Conservation (phyloP, 1,140 invertebrate species). For the Atopsyche davidsoni region DNA sequence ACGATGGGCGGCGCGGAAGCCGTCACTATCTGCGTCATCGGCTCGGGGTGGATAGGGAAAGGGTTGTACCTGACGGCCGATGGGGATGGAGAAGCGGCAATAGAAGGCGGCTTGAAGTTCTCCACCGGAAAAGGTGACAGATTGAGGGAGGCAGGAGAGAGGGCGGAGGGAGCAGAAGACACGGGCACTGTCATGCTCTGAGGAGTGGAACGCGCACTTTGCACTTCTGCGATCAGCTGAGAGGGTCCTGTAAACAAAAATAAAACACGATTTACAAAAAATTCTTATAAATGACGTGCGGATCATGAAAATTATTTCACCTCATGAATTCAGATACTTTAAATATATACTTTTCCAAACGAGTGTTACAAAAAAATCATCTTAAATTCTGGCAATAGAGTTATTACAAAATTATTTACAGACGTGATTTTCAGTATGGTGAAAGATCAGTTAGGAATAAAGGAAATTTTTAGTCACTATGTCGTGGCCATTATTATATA, state of each 20-base stretch:
- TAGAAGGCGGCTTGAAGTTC: too few relatives aligned
- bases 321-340: too few relatives aligned
- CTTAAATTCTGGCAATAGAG: too few relatives aligned
- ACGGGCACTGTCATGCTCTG: conserved; percentile 29
- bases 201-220: conserved; percentile 36
- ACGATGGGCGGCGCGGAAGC: neutral
- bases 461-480: too few relatives aligned
- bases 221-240: conserved; percentile 39
- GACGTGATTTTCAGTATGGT: too few relatives aligned
- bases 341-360: too few relatives aligned
- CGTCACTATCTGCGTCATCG: neutral
- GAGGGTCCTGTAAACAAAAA: conserved; percentile 42
- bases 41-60: neutral
- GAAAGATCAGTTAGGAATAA: too few relatives aligned
- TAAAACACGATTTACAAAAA: neutral
- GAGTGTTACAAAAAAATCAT: too few relatives aligned
- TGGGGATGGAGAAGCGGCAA: neutral
- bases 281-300: neutral
- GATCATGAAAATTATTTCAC: too few relatives aligned
- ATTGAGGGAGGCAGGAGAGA: neutral
- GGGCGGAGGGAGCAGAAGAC: neutral
- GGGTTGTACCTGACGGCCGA: neutral
- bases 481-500: too few relatives aligned
- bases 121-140: too few relatives aligned
- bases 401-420: too few relatives aligned